Evolutionary conservation across 1,140 invertebrate genomes (phyloP).

Genomic region (Procambarus clarkii): DNA sequence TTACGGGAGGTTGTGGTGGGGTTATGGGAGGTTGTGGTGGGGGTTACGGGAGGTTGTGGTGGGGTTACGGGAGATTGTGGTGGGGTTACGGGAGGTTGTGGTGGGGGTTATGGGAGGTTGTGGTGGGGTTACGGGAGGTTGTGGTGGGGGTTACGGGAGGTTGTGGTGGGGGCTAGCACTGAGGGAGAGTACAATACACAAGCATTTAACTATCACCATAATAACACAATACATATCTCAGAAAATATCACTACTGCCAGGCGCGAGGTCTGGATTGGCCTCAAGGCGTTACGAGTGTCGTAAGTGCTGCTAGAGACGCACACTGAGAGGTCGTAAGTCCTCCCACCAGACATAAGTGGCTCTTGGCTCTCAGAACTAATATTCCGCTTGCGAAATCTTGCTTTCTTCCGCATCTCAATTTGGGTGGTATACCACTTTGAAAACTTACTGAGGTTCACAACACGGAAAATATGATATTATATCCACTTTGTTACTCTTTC

Average conservation of each 20-base stretch:
- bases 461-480: neutral
- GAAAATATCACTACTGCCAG: conserved; percentile 1
- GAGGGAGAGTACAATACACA: neutral
- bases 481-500: neutral
- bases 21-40: no score
- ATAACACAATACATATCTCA: neutral
- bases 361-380: neutral
- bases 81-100: no score
- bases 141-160: no score
- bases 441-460: neutral
- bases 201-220: neutral
- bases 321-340: neutral
- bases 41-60: no score
- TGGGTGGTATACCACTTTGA: neutral
- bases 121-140: no score
- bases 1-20: no score
- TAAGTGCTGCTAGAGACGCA: neutral
- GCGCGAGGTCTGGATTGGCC: neutral
- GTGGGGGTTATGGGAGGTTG: no score
- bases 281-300: neutral
- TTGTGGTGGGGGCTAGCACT: no score
- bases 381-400: neutral
- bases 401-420: neutral
- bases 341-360: neutral
- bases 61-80: no score